Evolutionary conservation across 1,140 invertebrate species (phyloP).

Genomic region (Bombus superbus): DNA sequence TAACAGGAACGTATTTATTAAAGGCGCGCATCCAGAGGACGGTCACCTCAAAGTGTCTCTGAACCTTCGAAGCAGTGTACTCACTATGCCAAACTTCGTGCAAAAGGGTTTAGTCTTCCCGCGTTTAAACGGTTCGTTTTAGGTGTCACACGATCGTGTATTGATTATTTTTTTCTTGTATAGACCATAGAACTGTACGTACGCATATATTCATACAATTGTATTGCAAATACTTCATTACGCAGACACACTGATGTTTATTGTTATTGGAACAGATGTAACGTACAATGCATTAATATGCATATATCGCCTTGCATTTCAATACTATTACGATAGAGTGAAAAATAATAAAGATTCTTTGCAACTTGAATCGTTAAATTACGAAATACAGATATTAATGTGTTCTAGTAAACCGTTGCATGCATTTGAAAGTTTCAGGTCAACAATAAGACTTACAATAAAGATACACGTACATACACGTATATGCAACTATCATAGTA

Average conservation of each 20-base stretch:
- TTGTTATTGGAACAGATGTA: background rate
- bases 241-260: background rate
- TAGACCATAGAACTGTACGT: background rate
- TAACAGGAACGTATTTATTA: slow-evolving; percentile 57
- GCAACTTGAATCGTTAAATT: background rate
- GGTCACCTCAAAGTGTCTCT: slow-evolving; percentile 51
- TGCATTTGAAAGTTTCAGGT: background rate
- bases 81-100: slow-evolving; percentile 12
- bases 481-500: background rate
- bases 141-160: slow-evolving; percentile 27
- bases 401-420: slow-evolving; percentile 33
- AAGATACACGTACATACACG: background rate
- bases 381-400: slow-evolving; percentile 3
- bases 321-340: background rate
- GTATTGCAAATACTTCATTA: background rate
- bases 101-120: slow-evolving; percentile 30
- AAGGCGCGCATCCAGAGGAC: slow-evolving; percentile 42
- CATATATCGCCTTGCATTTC: background rate
- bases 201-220: background rate
- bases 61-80: slow-evolving; percentile 28
- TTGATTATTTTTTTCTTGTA: slow-evolving; percentile 17
- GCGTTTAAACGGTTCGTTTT: slow-evolving; percentile 41
- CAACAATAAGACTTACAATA: background rate
- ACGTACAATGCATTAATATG: background rate
- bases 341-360: background rate